These are phyloP conservation scores for Cottus gobio DNA, from an alignment of 2,113 vertebrate genomes.

Conservation along the genomic window DNA sequence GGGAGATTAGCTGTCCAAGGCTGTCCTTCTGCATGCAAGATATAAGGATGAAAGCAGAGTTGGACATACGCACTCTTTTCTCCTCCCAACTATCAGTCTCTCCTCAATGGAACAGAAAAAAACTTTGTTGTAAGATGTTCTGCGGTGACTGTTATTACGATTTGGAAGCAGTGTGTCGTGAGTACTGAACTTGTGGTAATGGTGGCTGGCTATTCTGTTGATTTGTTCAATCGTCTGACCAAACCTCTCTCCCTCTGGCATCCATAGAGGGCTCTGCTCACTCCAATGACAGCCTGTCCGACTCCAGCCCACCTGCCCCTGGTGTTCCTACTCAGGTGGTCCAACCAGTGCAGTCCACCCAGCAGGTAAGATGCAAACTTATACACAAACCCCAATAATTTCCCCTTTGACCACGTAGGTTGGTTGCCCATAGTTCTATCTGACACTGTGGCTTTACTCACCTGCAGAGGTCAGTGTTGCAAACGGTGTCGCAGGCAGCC, in stretches of 20 bases:
- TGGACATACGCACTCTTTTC: slow-evolving; percentile 31
- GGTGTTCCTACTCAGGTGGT: slow-evolving; percentile 90
- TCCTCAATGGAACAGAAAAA: slow-evolving; percentile 4
- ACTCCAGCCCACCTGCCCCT: slow-evolving; percentile 87
- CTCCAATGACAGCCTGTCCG: slow-evolving; percentile 89
- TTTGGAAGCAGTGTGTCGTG: slow-evolving; percentile 77
- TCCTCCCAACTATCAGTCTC: slow-evolving; percentile 16
- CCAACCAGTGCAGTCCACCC: slow-evolving; percentile 86
- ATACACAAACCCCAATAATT: not conserved
- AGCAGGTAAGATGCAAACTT: slow-evolving; percentile 83
- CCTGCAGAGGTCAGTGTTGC: slow-evolving; percentile 89
- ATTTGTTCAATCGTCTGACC: slow-evolving; percentile 5
- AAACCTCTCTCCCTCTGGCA: slow-evolving; percentile 26
- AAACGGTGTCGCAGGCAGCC: slow-evolving; percentile 83
- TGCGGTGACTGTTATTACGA: slow-evolving; percentile 76
- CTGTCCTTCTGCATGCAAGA: slow-evolving; percentile 62
- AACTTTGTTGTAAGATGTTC: slow-evolving; percentile 70
- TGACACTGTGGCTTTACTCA: slow-evolving; percentile 37
- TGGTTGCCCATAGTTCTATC: not conserved
- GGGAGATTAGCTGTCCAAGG: slow-evolving; percentile 85
- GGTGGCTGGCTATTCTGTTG: not conserved
- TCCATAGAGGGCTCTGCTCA: slow-evolving; percentile 88
- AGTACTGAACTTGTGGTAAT: slow-evolving; percentile 57
- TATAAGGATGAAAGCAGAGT: slow-evolving; percentile 73
- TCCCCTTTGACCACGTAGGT: not conserved